phyloP scores from a whole-genome alignment of 2,113 vertebrate genomes.

The Ophthalmolycus amberensis region DNA sequence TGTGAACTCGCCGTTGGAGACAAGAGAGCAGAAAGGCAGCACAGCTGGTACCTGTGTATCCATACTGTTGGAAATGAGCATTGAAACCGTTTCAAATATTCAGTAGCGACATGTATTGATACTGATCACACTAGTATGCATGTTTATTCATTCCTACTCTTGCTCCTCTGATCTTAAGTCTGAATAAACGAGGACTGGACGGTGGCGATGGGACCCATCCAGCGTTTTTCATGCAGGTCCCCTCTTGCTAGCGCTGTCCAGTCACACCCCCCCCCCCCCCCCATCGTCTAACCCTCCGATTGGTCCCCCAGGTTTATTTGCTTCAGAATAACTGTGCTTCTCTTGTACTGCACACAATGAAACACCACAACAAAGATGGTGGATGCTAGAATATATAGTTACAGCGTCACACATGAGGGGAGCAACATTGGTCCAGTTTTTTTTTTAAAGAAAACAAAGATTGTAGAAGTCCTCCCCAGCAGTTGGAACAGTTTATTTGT shows the following conservation, averaged over 20 bases:
- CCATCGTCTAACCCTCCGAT: constrained; percentile 31
- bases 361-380: constrained; percentile 89
- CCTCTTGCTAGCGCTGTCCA: not conserved
- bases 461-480: constrained; percentile 4
- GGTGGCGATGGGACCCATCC: constrained; percentile 49
- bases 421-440: constrained; percentile 20
- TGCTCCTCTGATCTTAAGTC: not conserved
- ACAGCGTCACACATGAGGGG: constrained; percentile 34
- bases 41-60: not conserved
- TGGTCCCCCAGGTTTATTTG: constrained; percentile 91
- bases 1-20: not conserved
- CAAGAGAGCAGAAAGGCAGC: not conserved
- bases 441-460: not conserved
- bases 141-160: not conserved
- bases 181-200: constrained; percentile 4
- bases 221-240: constrained; percentile 57
- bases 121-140: not conserved
- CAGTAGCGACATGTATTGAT: not conserved
- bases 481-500: constrained; percentile 16
- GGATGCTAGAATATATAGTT: constrained; percentile 69
- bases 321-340: constrained; percentile 84
- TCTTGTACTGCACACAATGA: constrained; percentile 88
- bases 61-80: not conserved
- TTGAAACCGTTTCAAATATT: not conserved
- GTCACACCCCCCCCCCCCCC: not conserved